Percentiles rank a stretch among this genome's conserved stretches.
Evolutionary conservation across 2,888 invertebrate genomes (phyloP).

Genomic region (Eustalomyia histrio): DNA sequence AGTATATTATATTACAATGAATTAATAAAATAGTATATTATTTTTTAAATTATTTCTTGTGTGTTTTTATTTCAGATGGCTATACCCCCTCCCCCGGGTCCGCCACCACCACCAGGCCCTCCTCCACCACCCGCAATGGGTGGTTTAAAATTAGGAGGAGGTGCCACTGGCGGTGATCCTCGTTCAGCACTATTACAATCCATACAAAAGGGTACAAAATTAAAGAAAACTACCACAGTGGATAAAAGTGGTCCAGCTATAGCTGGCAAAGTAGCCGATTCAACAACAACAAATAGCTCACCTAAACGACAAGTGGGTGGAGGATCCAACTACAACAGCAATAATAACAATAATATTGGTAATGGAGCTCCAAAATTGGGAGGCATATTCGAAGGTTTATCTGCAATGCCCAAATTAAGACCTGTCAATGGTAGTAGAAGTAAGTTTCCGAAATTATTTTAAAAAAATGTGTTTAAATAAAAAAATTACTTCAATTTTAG

Average conservation of each 20-base stretch:
- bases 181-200: constrained; percentile 88
- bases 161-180: constrained; percentile 80
- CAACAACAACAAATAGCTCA: constrained; percentile 49
- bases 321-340: constrained; percentile 67
- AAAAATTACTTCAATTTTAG: constrained; percentile 22
- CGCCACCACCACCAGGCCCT: constrained; percentile 84
- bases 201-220: constrained; percentile 88
- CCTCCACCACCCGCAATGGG: constrained; percentile 82
- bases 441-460: constrained; percentile 58
- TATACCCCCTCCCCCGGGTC: constrained; percentile 82
- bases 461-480: background rate
- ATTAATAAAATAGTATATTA: background rate
- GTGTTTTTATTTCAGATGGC: constrained; percentile 75
- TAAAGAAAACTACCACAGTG: constrained; percentile 93
- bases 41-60: background rate
- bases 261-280: constrained; percentile 81
- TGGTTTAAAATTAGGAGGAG: constrained; percentile 74
- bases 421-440: constrained; percentile 78
- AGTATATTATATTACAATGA: constrained; percentile 10
- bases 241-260: constrained; percentile 93
- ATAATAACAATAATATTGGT: constrained; percentile 68
- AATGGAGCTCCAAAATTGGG: constrained; percentile 78
- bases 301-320: constrained; percentile 64
- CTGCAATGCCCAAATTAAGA: constrained; percentile 79
- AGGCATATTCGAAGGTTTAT: constrained; percentile 78